Base-by-base conservation (phyloP, 1,140 invertebrate species). In the Cepaea nemoralis region DNA sequence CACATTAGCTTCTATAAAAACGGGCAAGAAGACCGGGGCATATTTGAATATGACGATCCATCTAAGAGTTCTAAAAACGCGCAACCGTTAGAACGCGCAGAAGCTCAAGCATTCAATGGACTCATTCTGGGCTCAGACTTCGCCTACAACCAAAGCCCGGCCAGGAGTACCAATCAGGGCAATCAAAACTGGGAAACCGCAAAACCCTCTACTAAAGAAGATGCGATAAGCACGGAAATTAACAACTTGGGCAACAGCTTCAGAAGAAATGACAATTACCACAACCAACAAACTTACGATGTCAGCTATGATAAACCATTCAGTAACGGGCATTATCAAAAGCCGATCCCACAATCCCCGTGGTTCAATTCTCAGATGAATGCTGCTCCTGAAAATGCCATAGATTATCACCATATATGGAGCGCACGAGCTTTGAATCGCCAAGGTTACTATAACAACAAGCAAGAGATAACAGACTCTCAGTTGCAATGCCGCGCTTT, bases 401-500 rank as follows among this genome's bases (percentile, higher is more conserved):
- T 50, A 0, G 71, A 74, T 48, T 27, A 14, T 16, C 12, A 74
- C 22, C 71, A 74, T 33, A 27, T 63, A 35, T 66, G 75, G 75
- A 10, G 50, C 6, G 1, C 22, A 19, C 2, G 75, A 35, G 50
- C 50, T n/a, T 0, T 5, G 1, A 55, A 63, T 35, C 31, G 37
- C 12, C 75, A 63, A 22, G 31, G 12, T 2, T 14, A 77, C 75
- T 66, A 66, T 24, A 27, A 77, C 14, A 48, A 14, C 10, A 42
- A 76, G 27, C 75, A 63, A 3, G 31, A 63, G 39, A 1, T 31
- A 22, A 12, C 12, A 1, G 31, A 6, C 2, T n/a, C 14, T 27
- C 48, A 39, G 16, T 39, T 77, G 27, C 16, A 63, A 12, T 80
- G 78, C n/a, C 19, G 59, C 24, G 37, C 78, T 27, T 77, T 67